Percentiles rank a stretch among this genome's conserved stretches.
Evolutionary conservation across 2,888 invertebrate species (phyloP).

Genomic region (Schizotus pectinicornis): DNA sequence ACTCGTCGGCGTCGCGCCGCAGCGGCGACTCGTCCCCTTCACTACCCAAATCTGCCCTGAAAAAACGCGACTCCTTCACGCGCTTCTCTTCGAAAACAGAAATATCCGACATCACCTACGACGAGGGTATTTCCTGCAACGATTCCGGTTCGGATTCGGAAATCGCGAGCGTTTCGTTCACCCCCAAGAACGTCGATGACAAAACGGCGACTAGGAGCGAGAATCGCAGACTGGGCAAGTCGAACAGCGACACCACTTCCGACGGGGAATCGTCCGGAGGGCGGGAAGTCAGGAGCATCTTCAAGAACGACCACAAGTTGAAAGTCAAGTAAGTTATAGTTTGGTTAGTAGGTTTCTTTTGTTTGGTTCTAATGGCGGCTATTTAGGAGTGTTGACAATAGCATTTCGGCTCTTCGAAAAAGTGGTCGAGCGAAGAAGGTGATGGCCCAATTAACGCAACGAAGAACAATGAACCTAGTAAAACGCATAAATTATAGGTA

Average conservation of each 20-base stretch:
- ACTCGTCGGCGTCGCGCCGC: constrained; percentile 60
- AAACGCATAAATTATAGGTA: no score
- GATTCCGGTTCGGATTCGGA: constrained; percentile 54
- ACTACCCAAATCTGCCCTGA: constrained; percentile 38
- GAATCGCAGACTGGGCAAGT: background rate
- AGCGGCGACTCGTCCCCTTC: constrained; percentile 29
- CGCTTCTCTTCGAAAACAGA: constrained; percentile 34
- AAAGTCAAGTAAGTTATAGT: constrained; percentile 61
- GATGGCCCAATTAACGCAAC: no score
- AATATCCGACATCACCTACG: constrained; percentile 46
- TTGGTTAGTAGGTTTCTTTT: constrained; percentile 16
- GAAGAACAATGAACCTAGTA: no score
- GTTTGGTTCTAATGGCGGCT: no score
- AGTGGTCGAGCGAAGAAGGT: no score
- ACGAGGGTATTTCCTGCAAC: constrained; percentile 57
- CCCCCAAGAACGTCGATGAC: constrained; percentile 2
- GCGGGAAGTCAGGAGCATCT: constrained; percentile 68
- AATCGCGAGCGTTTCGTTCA: constrained; percentile 16
- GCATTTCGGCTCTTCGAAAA: no score
- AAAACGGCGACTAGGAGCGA: constrained; percentile 1
- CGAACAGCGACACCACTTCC: constrained; percentile 46
- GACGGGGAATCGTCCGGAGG: constrained; percentile 72
- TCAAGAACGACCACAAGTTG: constrained; percentile 57
- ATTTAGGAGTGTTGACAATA: no score
- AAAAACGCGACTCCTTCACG: constrained; percentile 33